Evolutionary conservation across 2,113 vertebrate species (phyloP), one percentile per base, ranked within the genome.

Genomic region (Bostrychus sinensis): DNA sequence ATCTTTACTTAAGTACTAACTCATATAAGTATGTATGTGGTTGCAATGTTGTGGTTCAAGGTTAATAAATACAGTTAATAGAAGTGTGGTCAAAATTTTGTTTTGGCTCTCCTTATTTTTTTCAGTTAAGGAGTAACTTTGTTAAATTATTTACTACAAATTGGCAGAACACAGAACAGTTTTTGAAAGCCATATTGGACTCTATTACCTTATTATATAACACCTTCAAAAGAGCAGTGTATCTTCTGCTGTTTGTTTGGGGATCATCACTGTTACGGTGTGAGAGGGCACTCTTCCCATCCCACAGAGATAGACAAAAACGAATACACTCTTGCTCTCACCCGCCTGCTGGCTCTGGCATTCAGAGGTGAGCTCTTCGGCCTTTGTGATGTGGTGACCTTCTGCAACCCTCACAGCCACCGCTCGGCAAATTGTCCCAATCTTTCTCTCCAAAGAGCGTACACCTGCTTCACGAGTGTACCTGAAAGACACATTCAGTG

Each of bases 381-480:
- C 50, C 73, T 91, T 93, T 25, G 90, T 43, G 28, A 92, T 87
- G 65, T 91, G 91, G 66, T 93, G 95, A 39, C 94, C 93, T 81
- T 99, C 97, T 0, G 96, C 96, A 5, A 99, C 95, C 66, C 95
- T 98, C 36, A 99, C 95, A 0, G 96, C 97, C 68, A 99, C 97
- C 0, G 96, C 97, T 30, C 96, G 91, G 88, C 97, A 99, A 61
- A 99, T 91, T 2, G 95, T 96, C 19, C 94, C 96, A 4, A 97
- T 88, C 83, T 95, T 96, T 70, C 96, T 92, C 65, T 99, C 97
- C 62, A 99, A 91, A 5, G 97, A 94, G n/a, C 97, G 95, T 11
- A 99, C 96, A 0, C 97, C 97, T 0, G 97, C 96, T 84, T 99
- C 97, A 5, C 96, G 86, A 1, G 96, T 98, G 64, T 99, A 99